These are phyloP conservation scores for Arbacia lixula DNA, from an alignment of 53 echinoderm and acorn worm species.

Conservation along the genomic window DNA sequence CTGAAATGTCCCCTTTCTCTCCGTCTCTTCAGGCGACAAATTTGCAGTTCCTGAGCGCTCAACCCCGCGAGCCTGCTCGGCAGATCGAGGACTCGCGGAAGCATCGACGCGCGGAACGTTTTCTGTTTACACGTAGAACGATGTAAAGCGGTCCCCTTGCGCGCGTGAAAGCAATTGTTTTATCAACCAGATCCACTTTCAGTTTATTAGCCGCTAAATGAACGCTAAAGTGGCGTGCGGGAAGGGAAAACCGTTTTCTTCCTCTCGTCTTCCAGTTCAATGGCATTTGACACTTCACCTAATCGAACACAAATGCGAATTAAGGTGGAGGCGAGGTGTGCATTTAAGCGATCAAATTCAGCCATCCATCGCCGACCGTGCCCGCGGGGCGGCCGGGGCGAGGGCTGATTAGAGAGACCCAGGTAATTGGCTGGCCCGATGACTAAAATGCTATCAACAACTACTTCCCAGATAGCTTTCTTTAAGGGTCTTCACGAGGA, in stretches of 20 bases:
- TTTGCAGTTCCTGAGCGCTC: slow-evolving; percentile 41
- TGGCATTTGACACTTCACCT: slow-evolving; percentile 43
- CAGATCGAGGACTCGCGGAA: background rate
- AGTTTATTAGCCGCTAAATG: slow-evolving; percentile 50
- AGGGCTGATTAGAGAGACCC: too few species aligned
- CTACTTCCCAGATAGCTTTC: background rate
- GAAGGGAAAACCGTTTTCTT: slow-evolving; percentile 26
- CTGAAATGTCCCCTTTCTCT: slow-evolving; percentile 16
- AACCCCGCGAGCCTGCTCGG: background rate
- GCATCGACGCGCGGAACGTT: too few species aligned
- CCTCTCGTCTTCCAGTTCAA: slow-evolving; percentile 28
- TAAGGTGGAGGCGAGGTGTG: slow-evolving; percentile 28
- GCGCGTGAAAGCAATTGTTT: slow-evolving; percentile 59
- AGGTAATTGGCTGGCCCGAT: slow-evolving; percentile 23
- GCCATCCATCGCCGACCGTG: slow-evolving; percentile 13
- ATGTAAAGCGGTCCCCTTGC: slow-evolving; percentile 32
- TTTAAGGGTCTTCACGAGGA: too few species aligned
- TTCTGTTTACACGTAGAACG: slow-evolving; percentile 47
- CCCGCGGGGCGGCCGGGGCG: too few species aligned
- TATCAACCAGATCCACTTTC: slow-evolving; percentile 53
- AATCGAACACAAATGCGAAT: slow-evolving; percentile 50
- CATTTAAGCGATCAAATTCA: slow-evolving; percentile 41
- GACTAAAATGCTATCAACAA: slow-evolving; percentile 13
- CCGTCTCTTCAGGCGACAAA: slow-evolving; percentile 43
- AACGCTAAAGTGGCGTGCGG: slow-evolving; percentile 23